A percentile compares a stretch with the other conserved stretches of the same genome.
These are phyloP conservation scores for Helicoverpa zea DNA, from an alignment of 1,140 invertebrate species.

Conservation along the genomic window DNA sequence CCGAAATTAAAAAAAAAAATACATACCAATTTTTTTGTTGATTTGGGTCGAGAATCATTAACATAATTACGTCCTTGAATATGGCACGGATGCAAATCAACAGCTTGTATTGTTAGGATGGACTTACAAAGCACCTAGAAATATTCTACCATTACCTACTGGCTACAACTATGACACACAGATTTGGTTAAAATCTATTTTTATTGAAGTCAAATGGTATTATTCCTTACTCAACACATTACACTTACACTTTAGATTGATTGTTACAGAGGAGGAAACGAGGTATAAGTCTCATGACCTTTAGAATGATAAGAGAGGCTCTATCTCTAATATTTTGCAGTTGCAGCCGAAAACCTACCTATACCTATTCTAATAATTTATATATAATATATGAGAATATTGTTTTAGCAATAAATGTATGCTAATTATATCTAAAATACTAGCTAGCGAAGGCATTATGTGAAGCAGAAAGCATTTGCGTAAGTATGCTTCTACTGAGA, in stretches of 20 bases:
- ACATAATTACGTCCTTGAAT: too few relatives aligned
- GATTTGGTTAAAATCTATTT: not conserved
- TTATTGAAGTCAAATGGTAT: not conserved
- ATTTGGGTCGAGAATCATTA: too few relatives aligned
- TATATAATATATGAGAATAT: not conserved
- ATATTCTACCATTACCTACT: not conserved
- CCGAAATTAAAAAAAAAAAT: too few relatives aligned
- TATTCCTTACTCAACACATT: not conserved
- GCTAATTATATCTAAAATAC: not conserved
- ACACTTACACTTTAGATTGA: not conserved
- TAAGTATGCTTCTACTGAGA: not conserved
- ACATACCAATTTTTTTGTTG: too few relatives aligned
- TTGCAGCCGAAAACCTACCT: slow-evolving; percentile 19
- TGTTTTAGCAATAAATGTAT: not conserved
- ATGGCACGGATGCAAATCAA: too few relatives aligned
- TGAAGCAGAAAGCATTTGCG: not conserved
- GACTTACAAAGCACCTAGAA: slow-evolving; percentile 41
- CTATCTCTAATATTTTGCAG: not conserved
- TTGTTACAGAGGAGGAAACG: not conserved
- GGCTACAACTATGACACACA: slow-evolving; percentile 29
- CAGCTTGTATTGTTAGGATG: slow-evolving; percentile 11
- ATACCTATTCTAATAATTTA: too few relatives aligned
- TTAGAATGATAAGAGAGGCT: not conserved
- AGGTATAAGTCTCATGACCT: not conserved
- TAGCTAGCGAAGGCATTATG: not conserved